phyloP scores from a whole-genome alignment of 1,140 invertebrate species.

The Drosophila murphyi region DNA sequence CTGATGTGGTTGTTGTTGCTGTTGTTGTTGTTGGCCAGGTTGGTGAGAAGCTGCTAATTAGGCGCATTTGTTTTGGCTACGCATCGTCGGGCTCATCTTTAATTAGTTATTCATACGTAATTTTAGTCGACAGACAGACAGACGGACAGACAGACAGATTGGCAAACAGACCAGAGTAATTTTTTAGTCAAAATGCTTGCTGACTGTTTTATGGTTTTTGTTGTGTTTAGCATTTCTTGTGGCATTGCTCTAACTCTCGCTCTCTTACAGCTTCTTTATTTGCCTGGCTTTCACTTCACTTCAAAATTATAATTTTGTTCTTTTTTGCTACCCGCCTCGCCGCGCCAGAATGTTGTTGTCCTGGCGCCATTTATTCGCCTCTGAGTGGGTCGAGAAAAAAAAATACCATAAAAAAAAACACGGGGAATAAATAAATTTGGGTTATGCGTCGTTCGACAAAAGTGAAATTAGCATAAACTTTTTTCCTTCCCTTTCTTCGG shows the following conservation, averaged over 20 bases:
- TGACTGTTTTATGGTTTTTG: not conserved
- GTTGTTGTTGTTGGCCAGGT: not conserved
- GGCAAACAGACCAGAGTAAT: conserved; percentile 19
- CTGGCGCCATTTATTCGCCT: conserved; percentile 62
- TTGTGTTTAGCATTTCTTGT: conserved; percentile 29
- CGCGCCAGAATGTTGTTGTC: conserved; percentile 28
- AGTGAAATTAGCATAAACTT: conserved; percentile 80
- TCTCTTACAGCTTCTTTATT: conserved; percentile 5
- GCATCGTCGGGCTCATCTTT: conserved; percentile 31
- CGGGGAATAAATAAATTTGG: conserved; percentile 57
- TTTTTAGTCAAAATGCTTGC: conserved; percentile 22
- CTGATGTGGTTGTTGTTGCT: conserved; percentile 50
- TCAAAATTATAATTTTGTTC: conserved; percentile 58
- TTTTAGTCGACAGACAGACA: conserved; percentile 25
- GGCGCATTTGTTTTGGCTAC: conserved; percentile 60
- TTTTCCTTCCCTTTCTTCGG: conserved; percentile 23
- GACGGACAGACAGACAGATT: not conserved
- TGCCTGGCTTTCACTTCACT: conserved; percentile 47
- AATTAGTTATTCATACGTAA: conserved; percentile 74
- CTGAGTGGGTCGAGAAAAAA: conserved; percentile 21
- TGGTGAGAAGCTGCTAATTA: conserved; percentile 62
- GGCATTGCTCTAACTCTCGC: conserved; percentile 22
- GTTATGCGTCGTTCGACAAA: conserved; percentile 70
- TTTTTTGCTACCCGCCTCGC: not conserved
- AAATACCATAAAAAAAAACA: conserved; percentile 30